phyloP scores from a whole-genome alignment of 2,113 vertebrate species.

The Probosciger aterrimus region DNA sequence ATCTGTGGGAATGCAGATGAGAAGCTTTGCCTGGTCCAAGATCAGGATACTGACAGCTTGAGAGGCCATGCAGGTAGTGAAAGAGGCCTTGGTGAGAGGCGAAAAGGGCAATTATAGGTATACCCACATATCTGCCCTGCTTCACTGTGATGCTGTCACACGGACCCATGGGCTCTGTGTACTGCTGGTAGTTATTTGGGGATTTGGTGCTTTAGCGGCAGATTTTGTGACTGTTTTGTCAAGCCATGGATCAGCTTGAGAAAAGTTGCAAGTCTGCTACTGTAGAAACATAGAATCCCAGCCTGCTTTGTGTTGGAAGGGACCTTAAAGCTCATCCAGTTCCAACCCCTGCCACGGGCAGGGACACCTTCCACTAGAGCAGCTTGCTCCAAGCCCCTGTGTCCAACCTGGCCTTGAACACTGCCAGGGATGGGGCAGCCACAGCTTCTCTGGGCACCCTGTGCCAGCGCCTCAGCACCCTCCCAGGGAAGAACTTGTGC shows the following conservation, averaged over 20 bases:
- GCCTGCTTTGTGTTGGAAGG: neutral
- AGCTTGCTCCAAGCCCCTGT: neutral
- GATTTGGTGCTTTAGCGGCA: neutral
- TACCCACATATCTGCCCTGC: neutral
- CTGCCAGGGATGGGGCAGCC: too few relatives aligned
- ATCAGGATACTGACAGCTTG: neutral
- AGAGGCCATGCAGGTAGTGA: neutral
- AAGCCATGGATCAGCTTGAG: neutral
- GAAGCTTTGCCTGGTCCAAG: neutral
- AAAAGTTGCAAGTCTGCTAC: neutral
- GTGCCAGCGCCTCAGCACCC: too few relatives aligned
- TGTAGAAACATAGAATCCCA: neutral
- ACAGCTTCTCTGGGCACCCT: too few relatives aligned
- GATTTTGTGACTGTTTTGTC: neutral
- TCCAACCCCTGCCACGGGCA: neutral
- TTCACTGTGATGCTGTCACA: rapidly evolving
- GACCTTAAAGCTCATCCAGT: rapidly evolving
- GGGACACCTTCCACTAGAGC: neutral
- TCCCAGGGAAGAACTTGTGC: too few relatives aligned
- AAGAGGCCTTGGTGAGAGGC: neutral
- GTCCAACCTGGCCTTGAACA: too few relatives aligned
- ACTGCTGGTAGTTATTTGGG: neutral
- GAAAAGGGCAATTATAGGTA: neutral
- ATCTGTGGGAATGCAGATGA: neutral
- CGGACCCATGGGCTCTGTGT: neutral